Evolutionary conservation across 2,888 invertebrate species (phyloP).

Genomic region (Saturnia pavonia): DNA sequence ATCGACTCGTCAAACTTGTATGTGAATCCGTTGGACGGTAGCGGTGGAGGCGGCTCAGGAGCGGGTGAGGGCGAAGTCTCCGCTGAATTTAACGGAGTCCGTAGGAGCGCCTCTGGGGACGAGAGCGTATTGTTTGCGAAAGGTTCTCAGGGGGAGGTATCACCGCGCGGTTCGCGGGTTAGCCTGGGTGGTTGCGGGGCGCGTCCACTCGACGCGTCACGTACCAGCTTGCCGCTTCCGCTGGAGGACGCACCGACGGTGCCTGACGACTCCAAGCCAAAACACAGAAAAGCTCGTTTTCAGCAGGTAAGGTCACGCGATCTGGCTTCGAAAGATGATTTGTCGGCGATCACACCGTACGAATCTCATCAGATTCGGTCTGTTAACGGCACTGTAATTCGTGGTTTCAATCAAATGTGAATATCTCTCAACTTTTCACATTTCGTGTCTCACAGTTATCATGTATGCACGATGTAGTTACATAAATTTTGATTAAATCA

Average conservation of each 20-base stretch:
- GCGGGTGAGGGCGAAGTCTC: conserved; percentile 55
- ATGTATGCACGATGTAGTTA: conserved; percentile 42
- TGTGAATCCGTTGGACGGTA: conserved; percentile 92
- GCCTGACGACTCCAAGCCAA: conserved; percentile 82
- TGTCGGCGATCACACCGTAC: conserved; percentile 1
- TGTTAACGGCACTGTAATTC: not conserved
- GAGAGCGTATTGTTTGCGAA: conserved; percentile 84
- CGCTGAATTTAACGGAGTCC: conserved; percentile 83
- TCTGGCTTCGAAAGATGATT: conserved; percentile 17
- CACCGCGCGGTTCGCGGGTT: conserved; percentile 72
- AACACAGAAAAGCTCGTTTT: conserved; percentile 93
- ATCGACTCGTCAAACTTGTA: conserved; percentile 91
- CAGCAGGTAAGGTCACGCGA: conserved; percentile 84
- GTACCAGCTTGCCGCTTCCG: conserved; percentile 70
- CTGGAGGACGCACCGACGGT: conserved; percentile 56
- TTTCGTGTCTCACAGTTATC: conserved; percentile 22
- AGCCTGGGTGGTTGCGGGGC: conserved; percentile 56
- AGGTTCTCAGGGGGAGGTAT: conserved; percentile 78
- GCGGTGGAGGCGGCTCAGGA: conserved; percentile 70
- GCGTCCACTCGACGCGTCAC: conserved; percentile 63
- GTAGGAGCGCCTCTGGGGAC: conserved; percentile 91
- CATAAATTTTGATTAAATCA: conserved; percentile 30
- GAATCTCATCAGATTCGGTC: not conserved
- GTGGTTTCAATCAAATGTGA: not conserved
- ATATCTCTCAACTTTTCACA: conserved; percentile 24